Base-by-base conservation (phyloP, 2,888 invertebrate genomes). In the Temnothorax rugatulus region DNA sequence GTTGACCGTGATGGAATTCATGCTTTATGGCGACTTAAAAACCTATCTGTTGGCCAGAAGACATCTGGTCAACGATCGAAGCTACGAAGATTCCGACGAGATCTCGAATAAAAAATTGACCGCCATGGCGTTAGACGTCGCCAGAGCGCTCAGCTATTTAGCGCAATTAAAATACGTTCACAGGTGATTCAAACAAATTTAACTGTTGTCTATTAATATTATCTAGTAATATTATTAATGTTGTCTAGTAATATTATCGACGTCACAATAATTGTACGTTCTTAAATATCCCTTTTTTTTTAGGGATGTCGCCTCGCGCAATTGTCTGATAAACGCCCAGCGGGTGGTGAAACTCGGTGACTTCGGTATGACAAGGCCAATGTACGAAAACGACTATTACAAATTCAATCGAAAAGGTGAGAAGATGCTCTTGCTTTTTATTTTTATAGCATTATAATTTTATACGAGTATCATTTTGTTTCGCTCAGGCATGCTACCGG, bases 1-100 rank as follows among this genome's bases (percentile, higher is more conserved):
- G 64, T 97, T 98, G 93, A 98, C 98, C 0, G 97, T 99, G 18
- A 99, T 99, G 98, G 99, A 99, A 95, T 98, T 98, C 93, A 98
- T 98, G 98, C 95, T 99, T 54, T 98, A 98, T 93, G 99, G 98
- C 34, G 99, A 99, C 94, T 95, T 99, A 88, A 99, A 98, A 95
- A 98, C 97, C 11, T 99, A 97, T 95, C 95, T 99, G 83, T 95
- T 99, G 88, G 98, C 98, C 18, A 96, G 99, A 87, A 96, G 99
- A 61, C 97, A 98, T 95, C 95, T 98, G 92, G 98, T 98, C 0
- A 96, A 96, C 87, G 96, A 96, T 89, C 95, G 96, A 84, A 93
- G 95, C 59, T 95, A 95, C 44, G 97, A 97, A 88, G 97, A 97
- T 79, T 96, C 96, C 8, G 98, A 97, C 90, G 98, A 98, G 94